Conservation (phyloP, 2,113 vertebrate species). For the Orcinus orca region DNA sequence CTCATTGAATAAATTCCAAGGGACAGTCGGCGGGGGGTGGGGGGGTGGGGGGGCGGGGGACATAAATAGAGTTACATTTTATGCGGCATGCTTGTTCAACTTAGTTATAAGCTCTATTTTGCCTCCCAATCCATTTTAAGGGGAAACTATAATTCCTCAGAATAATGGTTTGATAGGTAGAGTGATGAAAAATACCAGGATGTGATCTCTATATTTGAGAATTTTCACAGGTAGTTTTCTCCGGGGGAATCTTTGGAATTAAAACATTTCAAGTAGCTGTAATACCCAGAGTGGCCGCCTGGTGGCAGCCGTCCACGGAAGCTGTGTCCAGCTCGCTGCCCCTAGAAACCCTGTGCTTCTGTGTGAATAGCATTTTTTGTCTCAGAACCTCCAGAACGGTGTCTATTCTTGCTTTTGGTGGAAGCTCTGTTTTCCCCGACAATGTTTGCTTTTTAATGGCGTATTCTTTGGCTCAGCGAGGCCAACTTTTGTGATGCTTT, state of each 20-base stretch:
- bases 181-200: background rate
- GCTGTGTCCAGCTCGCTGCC: rapidly evolving
- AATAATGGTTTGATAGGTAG: background rate
- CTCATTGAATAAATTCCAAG: background rate
- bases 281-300: background rate
- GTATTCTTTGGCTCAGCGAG: background rate
- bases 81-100: background rate
- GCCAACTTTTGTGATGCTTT: background rate
- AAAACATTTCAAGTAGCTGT: background rate
- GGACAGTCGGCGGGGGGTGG: rapidly evolving
- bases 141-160: background rate
- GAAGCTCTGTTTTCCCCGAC: background rate
- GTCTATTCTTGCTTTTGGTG: background rate
- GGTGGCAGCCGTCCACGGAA: conserved; percentile 30
- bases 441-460: background rate
- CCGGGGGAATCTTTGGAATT: background rate
- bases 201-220: background rate
- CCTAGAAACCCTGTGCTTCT: background rate
- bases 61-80: background rate
- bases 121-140: background rate
- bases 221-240: background rate
- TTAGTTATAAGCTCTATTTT: background rate
- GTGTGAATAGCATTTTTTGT: background rate
- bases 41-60: background rate
- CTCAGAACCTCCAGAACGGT: background rate